Base-by-base conservation (phyloP, 2,888 invertebrate species). In the Epinotia brunnichana region DNA sequence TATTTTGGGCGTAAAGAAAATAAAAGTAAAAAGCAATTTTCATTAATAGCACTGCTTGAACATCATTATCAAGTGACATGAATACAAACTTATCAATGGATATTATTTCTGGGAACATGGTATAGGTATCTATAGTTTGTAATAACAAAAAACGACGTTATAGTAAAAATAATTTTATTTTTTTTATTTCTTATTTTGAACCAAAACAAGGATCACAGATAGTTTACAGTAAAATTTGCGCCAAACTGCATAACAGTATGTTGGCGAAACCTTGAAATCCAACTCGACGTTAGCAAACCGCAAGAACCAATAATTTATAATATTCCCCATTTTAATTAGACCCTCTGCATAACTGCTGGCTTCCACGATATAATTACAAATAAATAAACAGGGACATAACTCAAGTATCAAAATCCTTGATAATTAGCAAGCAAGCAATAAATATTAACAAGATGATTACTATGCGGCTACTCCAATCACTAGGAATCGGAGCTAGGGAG, bases 361-460 rank as follows among this genome's bases (percentile, higher is more conserved):
- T 39, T 54, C 62, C 29, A 51, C 21, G 35, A 29, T 82, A 82
- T 81, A 86, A 85, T 86, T 84, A 83, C 82, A 82, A 81, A 85
- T 85, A 85, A 88, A 87, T 83, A 87, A 85, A 83, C 76, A 80
- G 79, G 81, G 79, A 85, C 87, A 83, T 92, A 92, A 90, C 83
- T 92, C 90, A 90, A 88, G 90, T 91, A 92, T 92, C 92, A 91
- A 92, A 91, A 91, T 91, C 90, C 90, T 83, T 88, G 85, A 90
- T 92, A 92, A 92, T 92, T 91, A 92, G 91, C 85, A 77, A 80
- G 85, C 82, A 80, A 80, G 90, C 86, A 86, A 92, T 92, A 92
- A 92, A 92, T 92, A 91, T 90, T 79, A 82, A 84, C 85, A 79
- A 85, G 89, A 86, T 83, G 87, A 91, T 91, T 90, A 92, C 91